Evolutionary conservation across 2,113 vertebrate genomes (phyloP), one percentile per base, ranked within the genome.

Genomic region (Cygnus buccinator): DNA sequence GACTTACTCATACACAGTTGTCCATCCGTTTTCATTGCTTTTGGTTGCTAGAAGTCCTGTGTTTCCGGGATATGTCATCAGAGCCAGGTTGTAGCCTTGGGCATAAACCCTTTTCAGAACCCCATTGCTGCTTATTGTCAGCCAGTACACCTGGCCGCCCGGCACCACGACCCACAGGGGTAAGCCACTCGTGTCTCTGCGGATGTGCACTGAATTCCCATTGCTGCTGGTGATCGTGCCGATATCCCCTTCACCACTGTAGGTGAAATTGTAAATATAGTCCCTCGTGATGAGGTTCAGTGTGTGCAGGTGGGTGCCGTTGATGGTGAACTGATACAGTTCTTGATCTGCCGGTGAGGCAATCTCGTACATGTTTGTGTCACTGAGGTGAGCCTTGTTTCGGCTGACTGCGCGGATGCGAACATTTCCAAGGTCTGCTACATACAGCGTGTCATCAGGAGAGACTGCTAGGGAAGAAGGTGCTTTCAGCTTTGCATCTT

Each of bases 1-100:
- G 74, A 97, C 99, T 99, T 98, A 99, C 99, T 99, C 99, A 87
- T 99, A 99, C 90, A 99, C 99, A 8, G 99, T 99, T 28, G 99
- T 99, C 99, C 99, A 99, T 87, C 99, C 99, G 33, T 99, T 99
- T 96, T 99, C 99, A 54, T 99, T 98, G 39, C 99, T 99, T 98
- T 99, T 99, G 94, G 99, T 99, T 87, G 99, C 98, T 92, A 99
- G 98, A 96, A 99, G 99, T 92, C 99, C 99, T 0, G 98, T 99
- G 96, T 98, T 99, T 83, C 99, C 99, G 62, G 99, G 99, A 91
- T 99, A 99, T 9, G 99, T 99, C 98, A 99, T 99, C 92, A 99
- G 98, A 84, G 99, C 98, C 72, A 99, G 97, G 97, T 99, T 99
- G 94, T 99, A 99, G 96, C 99, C 99, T 97, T 99, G 99, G 89